phyloP scores from a whole-genome alignment of 2,113 vertebrate species.

The Todiramphus saurophagus region DNA sequence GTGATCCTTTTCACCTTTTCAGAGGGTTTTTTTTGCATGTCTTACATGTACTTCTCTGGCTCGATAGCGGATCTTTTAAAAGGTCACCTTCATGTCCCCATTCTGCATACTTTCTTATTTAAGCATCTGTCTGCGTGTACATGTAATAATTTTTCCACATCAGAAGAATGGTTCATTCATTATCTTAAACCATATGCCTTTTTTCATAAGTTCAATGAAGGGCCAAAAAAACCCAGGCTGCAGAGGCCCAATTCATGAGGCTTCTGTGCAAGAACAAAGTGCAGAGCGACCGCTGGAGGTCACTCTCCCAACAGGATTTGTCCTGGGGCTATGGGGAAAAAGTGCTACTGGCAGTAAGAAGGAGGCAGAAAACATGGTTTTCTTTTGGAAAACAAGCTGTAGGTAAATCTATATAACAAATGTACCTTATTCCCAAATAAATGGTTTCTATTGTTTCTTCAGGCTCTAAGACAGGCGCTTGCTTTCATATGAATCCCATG shows the following conservation, averaged over 20 bases:
- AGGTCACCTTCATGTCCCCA: background rate
- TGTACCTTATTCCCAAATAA: background rate
- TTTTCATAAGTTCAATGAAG: background rate
- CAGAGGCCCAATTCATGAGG: no score
- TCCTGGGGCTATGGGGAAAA: rapidly evolving
- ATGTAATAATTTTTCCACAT: background rate
- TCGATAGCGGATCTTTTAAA: background rate
- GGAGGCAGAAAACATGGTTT: background rate
- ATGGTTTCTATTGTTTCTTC: background rate
- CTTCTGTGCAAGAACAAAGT: background rate
- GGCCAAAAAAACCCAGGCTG: background rate
- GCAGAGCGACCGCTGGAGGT: background rate
- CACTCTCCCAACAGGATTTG: background rate
- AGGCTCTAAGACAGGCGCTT: background rate
- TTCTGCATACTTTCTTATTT: background rate
- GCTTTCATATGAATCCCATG: background rate
- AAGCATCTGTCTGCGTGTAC: background rate
- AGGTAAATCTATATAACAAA: background rate
- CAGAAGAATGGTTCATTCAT: rapidly evolving
- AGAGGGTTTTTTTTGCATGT: background rate
- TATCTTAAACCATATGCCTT: background rate
- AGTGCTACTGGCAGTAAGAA: background rate
- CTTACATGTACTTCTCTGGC: background rate
- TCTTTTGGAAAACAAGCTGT: background rate
- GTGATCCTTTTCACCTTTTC: background rate